A percentile compares a stretch with the other conserved stretches of the same genome.
phyloP scores from a whole-genome alignment of 2,888 invertebrate genomes.

The Halictus quadricinctus region DNA sequence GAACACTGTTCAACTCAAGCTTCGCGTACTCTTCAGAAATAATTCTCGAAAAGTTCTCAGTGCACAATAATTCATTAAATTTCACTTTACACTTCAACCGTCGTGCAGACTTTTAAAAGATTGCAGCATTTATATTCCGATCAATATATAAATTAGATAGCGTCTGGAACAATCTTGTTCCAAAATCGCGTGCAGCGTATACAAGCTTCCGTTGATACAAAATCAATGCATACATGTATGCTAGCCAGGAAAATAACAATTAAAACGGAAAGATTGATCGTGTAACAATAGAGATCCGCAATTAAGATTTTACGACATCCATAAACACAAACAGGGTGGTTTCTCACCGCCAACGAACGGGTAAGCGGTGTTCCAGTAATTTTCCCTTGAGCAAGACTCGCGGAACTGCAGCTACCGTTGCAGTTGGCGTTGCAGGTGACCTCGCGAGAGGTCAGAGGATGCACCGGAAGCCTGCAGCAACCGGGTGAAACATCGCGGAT shows the following conservation, averaged over 20 bases:
- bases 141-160: neutral
- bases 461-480: neutral
- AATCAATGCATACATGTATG: neutral
- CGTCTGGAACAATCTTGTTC: neutral
- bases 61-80: neutral
- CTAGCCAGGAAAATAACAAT: neutral
- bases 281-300: neutral
- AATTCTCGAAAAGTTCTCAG: neutral
- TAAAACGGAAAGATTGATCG: neutral
- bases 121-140: neutral
- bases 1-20: neutral
- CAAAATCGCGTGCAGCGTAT: neutral
- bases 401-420: neutral
- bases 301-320: neutral
- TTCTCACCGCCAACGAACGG: neutral
- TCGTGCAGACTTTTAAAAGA: neutral
- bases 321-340: neutral
- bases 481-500: neutral
- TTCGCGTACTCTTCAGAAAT: neutral
- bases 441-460: slow-evolving; percentile 1
- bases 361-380: neutral
- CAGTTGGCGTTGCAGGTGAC: neutral
- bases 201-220: neutral
- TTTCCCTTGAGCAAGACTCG: neutral
- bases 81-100: neutral